Evolutionary conservation across 2,113 vertebrate species (phyloP).

Genomic region (Antennarius striatus): DNA sequence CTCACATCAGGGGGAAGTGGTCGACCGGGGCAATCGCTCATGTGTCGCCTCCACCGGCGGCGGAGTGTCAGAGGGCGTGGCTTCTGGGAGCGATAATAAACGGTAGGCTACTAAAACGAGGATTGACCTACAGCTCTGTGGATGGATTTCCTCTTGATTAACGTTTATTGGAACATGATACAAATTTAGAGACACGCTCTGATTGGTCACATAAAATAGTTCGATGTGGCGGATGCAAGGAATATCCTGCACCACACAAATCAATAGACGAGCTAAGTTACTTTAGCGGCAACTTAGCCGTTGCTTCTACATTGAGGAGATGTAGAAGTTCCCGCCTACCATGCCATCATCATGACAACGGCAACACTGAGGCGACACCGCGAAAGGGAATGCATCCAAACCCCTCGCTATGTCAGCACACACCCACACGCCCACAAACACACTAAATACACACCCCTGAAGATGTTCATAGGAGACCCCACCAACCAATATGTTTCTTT

Average conservation of each 20-base stretch:
- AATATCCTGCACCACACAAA: no score
- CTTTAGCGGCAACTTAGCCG: no score
- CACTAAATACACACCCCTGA: constrained; percentile 11
- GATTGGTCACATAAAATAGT: no score
- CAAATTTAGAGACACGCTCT: no score
- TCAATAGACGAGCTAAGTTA: no score
- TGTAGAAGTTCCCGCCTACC: no score
- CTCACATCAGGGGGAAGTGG: constrained; percentile 55
- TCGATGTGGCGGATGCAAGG: no score
- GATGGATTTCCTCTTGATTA: constrained; percentile 25
- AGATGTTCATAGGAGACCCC: constrained; percentile 8
- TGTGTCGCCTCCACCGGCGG: constrained; percentile 49
- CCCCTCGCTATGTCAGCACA: constrained; percentile 50
- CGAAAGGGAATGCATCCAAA: not conserved
- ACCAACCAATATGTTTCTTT: constrained; percentile 9
- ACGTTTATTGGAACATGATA: not conserved
- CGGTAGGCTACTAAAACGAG: constrained; percentile 11
- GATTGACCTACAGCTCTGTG: constrained; percentile 16
- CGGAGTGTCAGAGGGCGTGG: constrained; percentile 13
- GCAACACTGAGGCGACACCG: not conserved
- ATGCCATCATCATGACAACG: not conserved
- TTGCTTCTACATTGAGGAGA: no score
- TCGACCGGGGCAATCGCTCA: constrained; percentile 27
- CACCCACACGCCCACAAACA: constrained; percentile 14
- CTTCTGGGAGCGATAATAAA: constrained; percentile 17